These are phyloP conservation scores for Thymelicus acteon DNA, from an alignment of 2,888 invertebrate species.

Conservation along the genomic window DNA sequence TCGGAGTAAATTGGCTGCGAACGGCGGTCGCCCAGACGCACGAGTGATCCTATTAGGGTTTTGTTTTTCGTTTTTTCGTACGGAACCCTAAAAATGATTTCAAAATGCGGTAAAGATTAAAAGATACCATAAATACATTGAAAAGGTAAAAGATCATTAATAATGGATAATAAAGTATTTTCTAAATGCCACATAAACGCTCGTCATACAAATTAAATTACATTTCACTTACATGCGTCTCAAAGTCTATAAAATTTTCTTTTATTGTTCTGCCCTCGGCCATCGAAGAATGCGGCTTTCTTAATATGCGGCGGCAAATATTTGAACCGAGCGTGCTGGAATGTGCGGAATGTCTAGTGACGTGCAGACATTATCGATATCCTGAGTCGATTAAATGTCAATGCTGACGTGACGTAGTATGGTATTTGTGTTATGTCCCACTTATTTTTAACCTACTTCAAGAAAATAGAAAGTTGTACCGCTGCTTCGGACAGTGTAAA, in stretches of 20 bases:
- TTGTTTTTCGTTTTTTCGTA: too few relatives aligned
- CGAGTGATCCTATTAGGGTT: too few relatives aligned
- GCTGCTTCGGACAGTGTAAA: too few relatives aligned
- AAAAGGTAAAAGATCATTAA: too few relatives aligned
- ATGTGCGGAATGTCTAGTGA: constrained; percentile 46
- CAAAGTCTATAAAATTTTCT: constrained; percentile 40
- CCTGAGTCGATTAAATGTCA: constrained; percentile 9
- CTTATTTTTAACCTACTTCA: neutral
- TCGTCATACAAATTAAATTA: neutral
- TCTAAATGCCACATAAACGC: too few relatives aligned
- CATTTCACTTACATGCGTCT: neutral
- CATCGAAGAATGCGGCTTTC: constrained; percentile 23
- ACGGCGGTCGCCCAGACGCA: too few relatives aligned
- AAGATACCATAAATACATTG: too few relatives aligned
- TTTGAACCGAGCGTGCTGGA: constrained; percentile 46
- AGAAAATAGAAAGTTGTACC: too few relatives aligned
- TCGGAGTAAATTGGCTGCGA: too few relatives aligned
- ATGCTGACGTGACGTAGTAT: neutral
- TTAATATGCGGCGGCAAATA: constrained; percentile 36
- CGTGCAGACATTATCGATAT: constrained; percentile 11
- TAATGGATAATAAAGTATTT: too few relatives aligned
- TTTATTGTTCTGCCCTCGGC: constrained; percentile 50
- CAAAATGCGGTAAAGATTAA: too few relatives aligned
- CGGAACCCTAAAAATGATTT: too few relatives aligned
- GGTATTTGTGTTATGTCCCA: neutral